These are phyloP conservation scores for Garra rufa DNA, from an alignment of 2,113 vertebrate genomes.

Conservation along the genomic window DNA sequence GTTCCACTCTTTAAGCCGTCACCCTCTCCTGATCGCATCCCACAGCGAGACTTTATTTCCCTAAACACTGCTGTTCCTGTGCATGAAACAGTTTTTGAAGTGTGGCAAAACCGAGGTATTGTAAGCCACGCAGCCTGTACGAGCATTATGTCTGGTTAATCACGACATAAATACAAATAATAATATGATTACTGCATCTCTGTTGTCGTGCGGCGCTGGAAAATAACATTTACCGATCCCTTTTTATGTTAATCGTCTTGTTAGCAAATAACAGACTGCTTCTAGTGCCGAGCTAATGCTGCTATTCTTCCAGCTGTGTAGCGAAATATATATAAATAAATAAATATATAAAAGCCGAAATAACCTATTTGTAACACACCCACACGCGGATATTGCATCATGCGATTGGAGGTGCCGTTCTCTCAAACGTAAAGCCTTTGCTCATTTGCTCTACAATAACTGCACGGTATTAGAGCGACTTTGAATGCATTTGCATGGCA, in stretches of 20 bases:
- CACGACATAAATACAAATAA: constrained; percentile 78
- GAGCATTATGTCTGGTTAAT: constrained; percentile 77
- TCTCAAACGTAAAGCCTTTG: constrained; percentile 70
- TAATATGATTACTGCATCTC: constrained; percentile 80
- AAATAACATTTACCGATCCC: constrained; percentile 78
- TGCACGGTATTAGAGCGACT: constrained; percentile 71
- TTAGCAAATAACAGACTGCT: constrained; percentile 72
- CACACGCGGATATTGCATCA: constrained; percentile 73
- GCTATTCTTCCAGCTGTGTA: constrained; percentile 70
- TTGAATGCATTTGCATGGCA: constrained; percentile 78
- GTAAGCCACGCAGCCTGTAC: constrained; percentile 61
- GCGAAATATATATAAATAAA: constrained; percentile 56
- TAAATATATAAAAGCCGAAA: constrained; percentile 66
- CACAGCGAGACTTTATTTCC: constrained; percentile 34
- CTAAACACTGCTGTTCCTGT: constrained; percentile 1
- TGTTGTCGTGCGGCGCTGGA: constrained; percentile 65
- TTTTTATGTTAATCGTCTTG: constrained; percentile 81
- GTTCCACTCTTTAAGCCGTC: constrained; percentile 22
- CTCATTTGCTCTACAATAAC: constrained; percentile 73
- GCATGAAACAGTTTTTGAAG: constrained; percentile 46
- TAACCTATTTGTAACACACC: constrained; percentile 80
- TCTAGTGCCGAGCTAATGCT: constrained; percentile 75
- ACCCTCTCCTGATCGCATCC: not conserved
- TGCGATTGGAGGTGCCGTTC: constrained; percentile 68
- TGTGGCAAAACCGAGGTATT: constrained; percentile 41